Conservation (phyloP, 1,140 invertebrate species). For the Drosophila subpulchrella region DNA sequence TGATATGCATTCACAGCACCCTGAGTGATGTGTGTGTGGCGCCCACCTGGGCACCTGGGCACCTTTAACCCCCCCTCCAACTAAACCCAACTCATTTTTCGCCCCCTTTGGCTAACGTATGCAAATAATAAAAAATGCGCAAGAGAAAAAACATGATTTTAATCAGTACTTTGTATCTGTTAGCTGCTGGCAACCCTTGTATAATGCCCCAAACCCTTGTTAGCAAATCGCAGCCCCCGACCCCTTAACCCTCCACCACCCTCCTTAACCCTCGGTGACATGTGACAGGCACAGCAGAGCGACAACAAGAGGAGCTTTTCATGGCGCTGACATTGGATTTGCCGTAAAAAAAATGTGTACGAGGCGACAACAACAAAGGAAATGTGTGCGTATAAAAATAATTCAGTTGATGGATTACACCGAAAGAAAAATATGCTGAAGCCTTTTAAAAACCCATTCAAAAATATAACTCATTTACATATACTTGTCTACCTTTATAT, state of each 20-base stretch:
- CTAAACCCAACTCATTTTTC: not conserved
- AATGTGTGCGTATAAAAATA: conserved; percentile 8
- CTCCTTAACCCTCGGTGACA: conserved; percentile 13
- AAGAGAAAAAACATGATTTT: conserved; percentile 62
- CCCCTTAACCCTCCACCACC: not conserved
- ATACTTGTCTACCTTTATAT: not conserved
- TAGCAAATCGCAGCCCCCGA: conserved; percentile 4
- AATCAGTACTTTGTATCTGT: conserved; percentile 82
- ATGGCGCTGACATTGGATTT: conserved; percentile 79
- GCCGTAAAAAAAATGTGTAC: conserved; percentile 64
- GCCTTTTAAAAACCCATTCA: not conserved
- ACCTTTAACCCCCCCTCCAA: conserved; percentile 8
- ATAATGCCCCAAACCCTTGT: conserved; percentile 31
- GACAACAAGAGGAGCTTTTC: conserved; percentile 61
- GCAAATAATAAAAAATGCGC: conserved; percentile 68
- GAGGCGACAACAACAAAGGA: conserved; percentile 34
- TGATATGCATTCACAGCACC: conserved; percentile 73
- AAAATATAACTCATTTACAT: not conserved
- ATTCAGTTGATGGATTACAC: conserved; percentile 19
- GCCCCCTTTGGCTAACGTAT: conserved; percentile 16
- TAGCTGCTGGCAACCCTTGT: conserved; percentile 48
- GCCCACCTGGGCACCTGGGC: conserved; percentile 12
- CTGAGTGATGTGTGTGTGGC: conserved; percentile 62
- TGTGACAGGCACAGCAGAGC: conserved; percentile 54
- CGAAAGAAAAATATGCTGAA: not conserved